Evolutionary conservation across 37 sponge, comb jelly and placozoan species (phyloP).

Genomic region (Tethya wilhelma): DNA sequence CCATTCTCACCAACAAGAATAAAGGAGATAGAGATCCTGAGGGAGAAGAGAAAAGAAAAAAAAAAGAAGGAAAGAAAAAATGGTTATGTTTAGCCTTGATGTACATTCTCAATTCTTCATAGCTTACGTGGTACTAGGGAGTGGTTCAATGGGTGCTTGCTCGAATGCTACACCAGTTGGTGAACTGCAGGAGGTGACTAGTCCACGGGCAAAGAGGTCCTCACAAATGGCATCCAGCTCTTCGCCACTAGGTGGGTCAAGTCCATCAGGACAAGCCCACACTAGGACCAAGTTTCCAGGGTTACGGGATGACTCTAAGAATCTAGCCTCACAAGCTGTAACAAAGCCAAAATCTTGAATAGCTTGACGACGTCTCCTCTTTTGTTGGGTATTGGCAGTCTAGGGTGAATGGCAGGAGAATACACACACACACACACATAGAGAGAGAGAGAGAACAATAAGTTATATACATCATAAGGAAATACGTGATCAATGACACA

Average conservation of each 20-base stretch:
- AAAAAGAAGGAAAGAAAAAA: background rate
- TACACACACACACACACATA: too few species aligned
- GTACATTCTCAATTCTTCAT: background rate
- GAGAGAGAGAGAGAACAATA: too few species aligned
- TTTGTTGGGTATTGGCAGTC: too few species aligned
- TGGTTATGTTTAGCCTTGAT: background rate
- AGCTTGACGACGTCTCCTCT: background rate
- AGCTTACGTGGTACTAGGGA: slow-evolving; percentile 32
- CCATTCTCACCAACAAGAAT: slow-evolving; percentile 35
- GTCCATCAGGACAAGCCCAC: slow-evolving; percentile 76
- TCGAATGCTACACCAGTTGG: slow-evolving; percentile 30
- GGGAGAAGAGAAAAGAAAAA: background rate
- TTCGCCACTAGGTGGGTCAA: slow-evolving; percentile 22
- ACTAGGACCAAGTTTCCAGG: slow-evolving; percentile 21
- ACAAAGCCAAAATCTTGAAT: slow-evolving; percentile 13
- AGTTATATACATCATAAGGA: too few species aligned
- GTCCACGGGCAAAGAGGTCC: slow-evolving; percentile 3
- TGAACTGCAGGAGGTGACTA: slow-evolving; percentile 32
- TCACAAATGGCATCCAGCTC: slow-evolving; percentile 43
- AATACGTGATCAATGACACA: too few species aligned
- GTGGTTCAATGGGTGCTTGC: background rate
- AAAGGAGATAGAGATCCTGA: slow-evolving; percentile 50
- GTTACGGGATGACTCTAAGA: background rate
- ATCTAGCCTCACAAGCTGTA: slow-evolving; percentile 48
- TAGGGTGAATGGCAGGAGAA: too few species aligned